Conservation (phyloP, 2,888 invertebrate genomes). For the Drosophila ustulata region DNA sequence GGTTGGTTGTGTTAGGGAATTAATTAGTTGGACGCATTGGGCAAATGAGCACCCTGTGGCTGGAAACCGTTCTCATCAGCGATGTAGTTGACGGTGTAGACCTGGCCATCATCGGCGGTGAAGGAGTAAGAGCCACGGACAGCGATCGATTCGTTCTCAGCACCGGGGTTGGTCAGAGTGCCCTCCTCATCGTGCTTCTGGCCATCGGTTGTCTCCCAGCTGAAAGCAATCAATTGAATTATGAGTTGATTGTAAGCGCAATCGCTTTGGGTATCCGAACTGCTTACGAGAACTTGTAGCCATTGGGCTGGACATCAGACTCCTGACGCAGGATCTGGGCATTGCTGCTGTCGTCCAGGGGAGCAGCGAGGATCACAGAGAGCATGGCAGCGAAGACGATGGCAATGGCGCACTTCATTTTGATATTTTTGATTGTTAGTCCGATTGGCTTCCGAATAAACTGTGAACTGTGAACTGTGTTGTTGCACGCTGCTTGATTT, state of each 20-base stretch:
- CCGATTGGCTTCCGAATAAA: slow-evolving; percentile 34
- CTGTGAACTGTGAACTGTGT: slow-evolving; percentile 31
- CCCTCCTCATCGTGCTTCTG: slow-evolving; percentile 86
- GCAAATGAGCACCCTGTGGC: slow-evolving; percentile 85
- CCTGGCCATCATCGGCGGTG: slow-evolving; percentile 87
- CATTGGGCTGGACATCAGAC: slow-evolving; percentile 86
- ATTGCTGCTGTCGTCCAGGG: slow-evolving; percentile 41
- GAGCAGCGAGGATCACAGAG: slow-evolving; percentile 79
- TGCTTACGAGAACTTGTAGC: slow-evolving; percentile 87
- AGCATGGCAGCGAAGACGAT: slow-evolving; percentile 79
- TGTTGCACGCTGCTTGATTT: slow-evolving; percentile 57
- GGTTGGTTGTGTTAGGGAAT: slow-evolving; percentile 2
- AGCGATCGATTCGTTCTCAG: slow-evolving; percentile 86
- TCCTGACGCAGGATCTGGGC: slow-evolving; percentile 77
- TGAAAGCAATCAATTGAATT: slow-evolving; percentile 30
- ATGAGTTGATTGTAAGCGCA: background rate
- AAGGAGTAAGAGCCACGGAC: slow-evolving; percentile 86
- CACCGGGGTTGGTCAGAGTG: slow-evolving; percentile 86
- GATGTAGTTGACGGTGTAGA: slow-evolving; percentile 86
- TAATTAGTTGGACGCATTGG: slow-evolving; percentile 63
- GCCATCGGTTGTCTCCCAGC: slow-evolving; percentile 86
- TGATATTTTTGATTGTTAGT: slow-evolving; percentile 14
- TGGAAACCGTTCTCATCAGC: slow-evolving; percentile 85
- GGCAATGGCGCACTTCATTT: slow-evolving; percentile 76
- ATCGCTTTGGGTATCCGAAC: background rate